A percentile compares a stretch with the other conserved stretches of the same genome.
phyloP scores from a whole-genome alignment of 2,888 invertebrate genomes.

The Drosophila mettleri region DNA sequence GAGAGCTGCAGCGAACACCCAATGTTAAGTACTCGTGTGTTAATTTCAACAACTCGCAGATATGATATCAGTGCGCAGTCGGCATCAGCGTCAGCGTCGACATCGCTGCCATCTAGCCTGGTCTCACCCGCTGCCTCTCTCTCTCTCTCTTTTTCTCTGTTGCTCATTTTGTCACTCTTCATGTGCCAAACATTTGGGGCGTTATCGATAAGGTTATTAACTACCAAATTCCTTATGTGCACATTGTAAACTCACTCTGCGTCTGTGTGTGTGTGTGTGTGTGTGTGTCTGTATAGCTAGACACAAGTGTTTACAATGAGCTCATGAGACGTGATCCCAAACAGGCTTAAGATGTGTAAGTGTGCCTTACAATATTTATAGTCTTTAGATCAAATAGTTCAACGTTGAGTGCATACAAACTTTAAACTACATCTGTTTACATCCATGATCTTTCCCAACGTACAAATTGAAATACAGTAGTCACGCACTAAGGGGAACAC shows the following conservation, averaged over 20 bases:
- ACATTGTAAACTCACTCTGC: neutral
- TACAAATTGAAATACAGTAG: neutral
- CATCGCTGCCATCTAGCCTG: conserved; percentile 18
- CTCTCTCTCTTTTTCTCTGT: conserved; percentile 6
- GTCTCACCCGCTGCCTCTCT: conserved; percentile 1
- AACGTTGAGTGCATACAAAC: conserved; percentile 3
- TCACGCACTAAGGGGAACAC: neutral
- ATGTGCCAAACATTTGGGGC: conserved; percentile 31
- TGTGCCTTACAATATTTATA: conserved; percentile 1
- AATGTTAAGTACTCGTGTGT: conserved; percentile 9
- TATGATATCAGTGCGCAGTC: conserved; percentile 55
- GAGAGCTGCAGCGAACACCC: conserved; percentile 14
- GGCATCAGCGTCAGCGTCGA: conserved; percentile 25
- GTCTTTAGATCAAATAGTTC: neutral
- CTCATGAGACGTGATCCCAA: conserved; percentile 34
- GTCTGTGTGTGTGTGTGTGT: neutral
- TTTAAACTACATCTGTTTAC: conserved; percentile 1
- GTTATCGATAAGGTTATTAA: conserved; percentile 59
- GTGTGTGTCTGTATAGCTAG: neutral
- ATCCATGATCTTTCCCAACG: conserved; percentile 16
- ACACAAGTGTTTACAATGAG: conserved; percentile 22
- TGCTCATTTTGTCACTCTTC: conserved; percentile 4
- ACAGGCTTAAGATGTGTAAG: conserved; percentile 1
- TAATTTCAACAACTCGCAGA: conserved; percentile 24
- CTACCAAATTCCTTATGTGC: conserved; percentile 29